Percentiles rank a stretch among this genome's conserved stretches.
These are phyloP conservation scores for Hippolais icterina DNA, from an alignment of 2,113 vertebrate genomes.

Conservation along the genomic window DNA sequence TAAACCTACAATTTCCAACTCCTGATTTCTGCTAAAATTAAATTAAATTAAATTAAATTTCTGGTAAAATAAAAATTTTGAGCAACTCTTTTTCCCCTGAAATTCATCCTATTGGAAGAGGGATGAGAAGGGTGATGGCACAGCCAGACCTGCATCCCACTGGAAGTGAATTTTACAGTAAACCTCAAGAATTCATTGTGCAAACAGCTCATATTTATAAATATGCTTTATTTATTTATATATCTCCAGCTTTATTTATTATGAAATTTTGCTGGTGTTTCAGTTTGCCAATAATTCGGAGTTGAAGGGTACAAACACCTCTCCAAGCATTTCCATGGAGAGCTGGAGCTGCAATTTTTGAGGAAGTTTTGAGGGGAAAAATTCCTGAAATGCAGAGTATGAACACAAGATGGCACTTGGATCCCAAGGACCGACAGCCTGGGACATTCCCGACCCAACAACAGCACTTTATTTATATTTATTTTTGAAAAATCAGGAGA, in stretches of 20 bases:
- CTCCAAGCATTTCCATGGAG: background rate
- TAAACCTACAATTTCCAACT: background rate
- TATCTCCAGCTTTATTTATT: background rate
- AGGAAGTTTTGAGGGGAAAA: background rate
- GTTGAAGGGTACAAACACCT: background rate
- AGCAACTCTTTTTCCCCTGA: background rate
- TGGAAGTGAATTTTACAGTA: background rate
- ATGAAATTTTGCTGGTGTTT: background rate
- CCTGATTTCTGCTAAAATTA: background rate
- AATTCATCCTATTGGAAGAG: background rate
- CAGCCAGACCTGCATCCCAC: no score
- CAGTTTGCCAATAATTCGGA: background rate
- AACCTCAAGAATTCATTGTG: background rate
- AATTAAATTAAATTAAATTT: no score
- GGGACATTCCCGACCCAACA: background rate
- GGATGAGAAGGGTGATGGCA: background rate
- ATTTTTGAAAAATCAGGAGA: background rate
- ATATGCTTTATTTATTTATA: no score
- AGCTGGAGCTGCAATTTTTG: background rate
- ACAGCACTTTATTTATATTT: background rate
- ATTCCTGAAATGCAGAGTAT: background rate
- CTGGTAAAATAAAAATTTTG: background rate
- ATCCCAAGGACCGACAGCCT: background rate
- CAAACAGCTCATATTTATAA: background rate
- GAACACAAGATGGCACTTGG: conserved; percentile 77